A percentile compares a stretch with the other conserved stretches of the same genome.
phyloP scores from a whole-genome alignment of 2,888 invertebrate genomes.

The Erebia epiphron region DNA sequence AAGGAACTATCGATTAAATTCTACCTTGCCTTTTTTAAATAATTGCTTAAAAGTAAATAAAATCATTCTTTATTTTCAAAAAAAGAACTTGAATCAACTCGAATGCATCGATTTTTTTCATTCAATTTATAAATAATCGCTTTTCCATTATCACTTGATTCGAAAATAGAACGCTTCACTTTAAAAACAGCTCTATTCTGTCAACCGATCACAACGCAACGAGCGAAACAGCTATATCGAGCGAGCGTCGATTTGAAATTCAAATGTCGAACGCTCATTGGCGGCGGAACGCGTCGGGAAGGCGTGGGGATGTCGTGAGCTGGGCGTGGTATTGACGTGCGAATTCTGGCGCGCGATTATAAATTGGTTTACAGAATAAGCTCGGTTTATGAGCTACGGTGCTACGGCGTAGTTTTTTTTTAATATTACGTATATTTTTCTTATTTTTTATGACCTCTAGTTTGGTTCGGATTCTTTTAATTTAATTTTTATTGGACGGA shows the following conservation, averaged over 20 bases:
- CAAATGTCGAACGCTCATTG: conserved; percentile 70
- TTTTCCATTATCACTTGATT: background rate
- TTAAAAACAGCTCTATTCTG: background rate
- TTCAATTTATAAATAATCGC: too few species aligned
- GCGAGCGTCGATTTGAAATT: conserved; percentile 64
- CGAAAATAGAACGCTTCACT: background rate
- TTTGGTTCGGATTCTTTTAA: too few species aligned
- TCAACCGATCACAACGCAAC: conserved; percentile 17
- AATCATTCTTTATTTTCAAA: too few species aligned
- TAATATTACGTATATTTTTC: background rate
- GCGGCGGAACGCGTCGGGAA: conserved; percentile 63
- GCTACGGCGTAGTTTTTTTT: conserved; percentile 64
- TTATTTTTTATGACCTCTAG: too few species aligned
- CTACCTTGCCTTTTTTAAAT: too few species aligned
- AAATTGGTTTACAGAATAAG: conserved; percentile 66
- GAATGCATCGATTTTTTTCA: too few species aligned
- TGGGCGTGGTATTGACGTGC: conserved; percentile 73
- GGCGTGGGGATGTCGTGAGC: conserved; percentile 63
- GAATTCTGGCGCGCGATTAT: conserved; percentile 62
- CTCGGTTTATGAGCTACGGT: conserved; percentile 45
- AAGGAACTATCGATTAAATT: too few species aligned
- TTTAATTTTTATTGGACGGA: too few species aligned
- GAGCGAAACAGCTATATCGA: conserved; percentile 68
- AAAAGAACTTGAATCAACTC: too few species aligned
- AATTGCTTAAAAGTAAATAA: too few species aligned